Percentiles rank a stretch among this genome's conserved stretches.
These are phyloP conservation scores for Clamator glandarius DNA, from an alignment of 2,797 vertebrate species.

Conservation along the genomic window DNA sequence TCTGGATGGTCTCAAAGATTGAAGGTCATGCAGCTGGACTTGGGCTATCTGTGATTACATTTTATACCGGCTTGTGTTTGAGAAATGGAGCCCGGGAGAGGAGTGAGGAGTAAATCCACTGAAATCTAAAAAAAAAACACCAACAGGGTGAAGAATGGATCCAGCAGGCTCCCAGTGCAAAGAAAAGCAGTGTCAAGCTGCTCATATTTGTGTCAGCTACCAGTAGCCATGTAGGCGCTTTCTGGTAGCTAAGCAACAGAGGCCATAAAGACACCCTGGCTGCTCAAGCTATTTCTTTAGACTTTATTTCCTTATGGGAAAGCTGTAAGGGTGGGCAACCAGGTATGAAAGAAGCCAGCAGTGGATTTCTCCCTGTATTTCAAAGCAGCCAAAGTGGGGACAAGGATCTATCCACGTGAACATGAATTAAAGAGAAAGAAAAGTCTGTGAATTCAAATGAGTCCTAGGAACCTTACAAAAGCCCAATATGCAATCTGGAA, in stretches of 20 bases:
- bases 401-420: not conserved
- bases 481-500: not conserved
- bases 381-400: not conserved
- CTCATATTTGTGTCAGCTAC: conserved; percentile 11
- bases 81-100: not conserved
- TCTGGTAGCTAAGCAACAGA: conserved; percentile 57
- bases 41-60: not conserved
- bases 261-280: not conserved
- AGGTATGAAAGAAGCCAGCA: not conserved
- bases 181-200: conserved; percentile 9
- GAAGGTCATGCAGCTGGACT: not conserved
- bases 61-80: not conserved
- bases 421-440: not conserved
- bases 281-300: not conserved
- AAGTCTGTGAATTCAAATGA: not conserved
- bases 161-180: not conserved
- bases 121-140: conserved; percentile 27
- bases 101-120: not conserved
- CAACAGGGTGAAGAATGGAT: conserved; percentile 1
- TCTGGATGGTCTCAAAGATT: not conserved
- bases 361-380: not conserved
- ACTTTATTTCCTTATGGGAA: not conserved
- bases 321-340: not conserved
- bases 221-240: conserved; percentile 19
- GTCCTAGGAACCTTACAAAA: not conserved